A percentile compares a stretch with the other conserved stretches of the same genome.
These are phyloP conservation scores for Bombus pascuorum DNA, from an alignment of 1,140 invertebrate species.

Conservation along the genomic window DNA sequence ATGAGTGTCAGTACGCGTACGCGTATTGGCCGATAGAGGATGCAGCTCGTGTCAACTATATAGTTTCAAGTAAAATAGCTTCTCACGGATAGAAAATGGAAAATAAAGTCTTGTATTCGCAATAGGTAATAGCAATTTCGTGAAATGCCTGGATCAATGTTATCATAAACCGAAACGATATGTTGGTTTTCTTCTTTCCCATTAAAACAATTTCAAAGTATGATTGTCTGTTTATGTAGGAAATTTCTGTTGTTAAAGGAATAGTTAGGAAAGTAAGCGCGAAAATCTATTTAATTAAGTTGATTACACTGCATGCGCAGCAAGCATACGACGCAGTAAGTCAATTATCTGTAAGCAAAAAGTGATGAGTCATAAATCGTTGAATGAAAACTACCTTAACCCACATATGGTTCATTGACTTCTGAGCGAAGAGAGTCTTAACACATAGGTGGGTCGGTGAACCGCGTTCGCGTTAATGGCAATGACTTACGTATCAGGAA, in stretches of 20 bases:
- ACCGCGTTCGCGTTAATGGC: conserved; percentile 5
- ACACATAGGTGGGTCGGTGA: not conserved
- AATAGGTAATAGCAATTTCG: not conserved
- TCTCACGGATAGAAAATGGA: conserved; percentile 9
- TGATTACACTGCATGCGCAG: no score
- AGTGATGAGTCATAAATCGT: not conserved
- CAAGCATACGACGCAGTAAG: no score
- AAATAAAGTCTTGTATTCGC: conserved; percentile 11
- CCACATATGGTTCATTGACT: conserved; percentile 25
- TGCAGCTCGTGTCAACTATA: not conserved
- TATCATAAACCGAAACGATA: no score
- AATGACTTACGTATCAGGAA: not conserved
- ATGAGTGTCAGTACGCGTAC: no score
- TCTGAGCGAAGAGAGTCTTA: not conserved
- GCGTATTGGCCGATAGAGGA: not conserved
- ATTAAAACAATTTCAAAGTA: no score
- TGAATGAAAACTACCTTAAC: conserved; percentile 6
- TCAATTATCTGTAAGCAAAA: not conserved
- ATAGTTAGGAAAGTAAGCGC: no score
- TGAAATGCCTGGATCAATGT: not conserved
- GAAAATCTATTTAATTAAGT: no score
- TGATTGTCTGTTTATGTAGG: no score
- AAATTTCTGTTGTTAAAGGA: no score
- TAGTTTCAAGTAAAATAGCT: conserved; percentile 27
- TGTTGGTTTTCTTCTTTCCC: no score